These are phyloP conservation scores for Formica selysi DNA, from an alignment of 1,140 invertebrate species.

Conservation along the genomic window DNA sequence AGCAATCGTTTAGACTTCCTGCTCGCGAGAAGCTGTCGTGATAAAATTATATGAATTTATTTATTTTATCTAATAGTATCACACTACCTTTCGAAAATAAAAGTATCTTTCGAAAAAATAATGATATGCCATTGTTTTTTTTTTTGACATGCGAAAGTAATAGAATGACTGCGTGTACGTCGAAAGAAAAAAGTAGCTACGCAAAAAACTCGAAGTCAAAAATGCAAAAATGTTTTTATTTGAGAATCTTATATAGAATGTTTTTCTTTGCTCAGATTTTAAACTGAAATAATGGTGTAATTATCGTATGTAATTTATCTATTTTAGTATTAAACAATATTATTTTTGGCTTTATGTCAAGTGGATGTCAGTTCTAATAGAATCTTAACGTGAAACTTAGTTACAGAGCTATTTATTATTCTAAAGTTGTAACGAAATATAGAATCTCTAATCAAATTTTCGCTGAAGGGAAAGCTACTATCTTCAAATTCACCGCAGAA, in stretches of 20 bases:
- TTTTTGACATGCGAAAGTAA: conserved; percentile 8
- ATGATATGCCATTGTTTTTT: conserved; percentile 6
- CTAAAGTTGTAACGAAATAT: conserved; percentile 22
- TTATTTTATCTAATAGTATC: conserved; percentile 14
- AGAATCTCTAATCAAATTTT: conserved; percentile 45
- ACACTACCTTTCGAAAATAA: background rate
- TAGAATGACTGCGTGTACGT: background rate
- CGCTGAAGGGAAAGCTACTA: background rate
- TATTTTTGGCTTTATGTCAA: background rate
- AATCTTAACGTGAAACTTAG: conserved; percentile 5
- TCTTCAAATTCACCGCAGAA: background rate
- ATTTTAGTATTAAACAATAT: conserved; percentile 3
- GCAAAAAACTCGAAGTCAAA: background rate
- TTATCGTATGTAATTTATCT: background rate
- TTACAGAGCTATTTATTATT: conserved; percentile 14
- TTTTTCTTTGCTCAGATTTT: background rate
- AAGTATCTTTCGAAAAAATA: conserved; percentile 11
- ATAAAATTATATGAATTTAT: conserved; percentile 10
- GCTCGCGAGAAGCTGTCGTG: background rate
- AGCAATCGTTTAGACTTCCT: conserved; percentile 15
- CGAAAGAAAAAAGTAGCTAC: background rate
- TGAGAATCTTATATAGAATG: background rate
- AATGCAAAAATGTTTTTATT: background rate
- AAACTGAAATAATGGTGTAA: background rate
- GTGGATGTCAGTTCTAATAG: background rate